Evolutionary conservation across 2,113 vertebrate species (phyloP).

Genomic region (Pseudorectes ferrugineus): DNA sequence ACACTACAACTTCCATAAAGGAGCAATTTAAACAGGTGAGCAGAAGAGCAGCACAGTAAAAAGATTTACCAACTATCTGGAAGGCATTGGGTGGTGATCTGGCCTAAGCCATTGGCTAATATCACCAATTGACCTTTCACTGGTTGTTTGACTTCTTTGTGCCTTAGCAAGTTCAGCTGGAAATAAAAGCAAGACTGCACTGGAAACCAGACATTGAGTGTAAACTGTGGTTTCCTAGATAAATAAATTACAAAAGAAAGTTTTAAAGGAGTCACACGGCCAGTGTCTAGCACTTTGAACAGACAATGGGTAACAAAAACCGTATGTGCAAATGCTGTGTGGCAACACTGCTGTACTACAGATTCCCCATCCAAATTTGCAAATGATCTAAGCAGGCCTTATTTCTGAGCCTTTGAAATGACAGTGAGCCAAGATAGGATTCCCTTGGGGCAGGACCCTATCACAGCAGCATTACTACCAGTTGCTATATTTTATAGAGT

Average conservation of each 20-base stretch:
- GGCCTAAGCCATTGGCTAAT: slow-evolving; percentile 1
- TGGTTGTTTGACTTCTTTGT: slow-evolving; percentile 15
- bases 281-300: slow-evolving; percentile 52
- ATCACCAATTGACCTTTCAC: slow-evolving; percentile 28
- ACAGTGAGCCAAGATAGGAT: not conserved
- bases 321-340: slow-evolving; percentile 27
- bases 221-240: slow-evolving; percentile 73
- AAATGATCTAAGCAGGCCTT: not conserved
- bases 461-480: not conserved
- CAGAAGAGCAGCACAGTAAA: not conserved
- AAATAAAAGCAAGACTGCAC: slow-evolving; percentile 61
- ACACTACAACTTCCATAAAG: not conserved
- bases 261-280: slow-evolving; percentile 47
- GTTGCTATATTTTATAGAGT: not conserved
- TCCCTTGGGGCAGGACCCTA: not conserved
- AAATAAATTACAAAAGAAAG: slow-evolving; percentile 70
- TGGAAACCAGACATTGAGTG: slow-evolving; percentile 68
- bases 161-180: slow-evolving; percentile 26
- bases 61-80: not conserved
- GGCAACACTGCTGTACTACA: slow-evolving; percentile 39
- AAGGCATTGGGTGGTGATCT: not conserved
- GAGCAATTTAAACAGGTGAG: not conserved
- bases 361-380: not conserved
- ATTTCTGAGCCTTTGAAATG: not conserved
- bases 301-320: slow-evolving; percentile 56